Evolutionary conservation across 2,797 vertebrate species (phyloP).

Genomic region (Betta splendens): DNA sequence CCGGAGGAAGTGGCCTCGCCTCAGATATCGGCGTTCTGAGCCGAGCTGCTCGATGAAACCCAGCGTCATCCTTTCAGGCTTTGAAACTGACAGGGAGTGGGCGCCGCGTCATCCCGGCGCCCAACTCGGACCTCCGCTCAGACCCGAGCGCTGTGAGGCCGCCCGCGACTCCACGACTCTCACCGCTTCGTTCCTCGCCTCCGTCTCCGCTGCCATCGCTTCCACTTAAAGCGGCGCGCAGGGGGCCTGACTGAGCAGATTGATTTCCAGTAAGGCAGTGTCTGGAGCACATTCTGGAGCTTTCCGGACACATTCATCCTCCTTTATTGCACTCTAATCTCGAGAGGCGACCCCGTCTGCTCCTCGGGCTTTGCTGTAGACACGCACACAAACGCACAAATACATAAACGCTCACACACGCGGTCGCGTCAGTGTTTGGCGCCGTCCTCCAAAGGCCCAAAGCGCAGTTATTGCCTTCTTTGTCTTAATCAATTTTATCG

Average conservation of each 20-base stretch:
- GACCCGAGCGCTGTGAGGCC: conserved; percentile 43
- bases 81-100: conserved; percentile 60
- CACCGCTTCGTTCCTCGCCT: conserved; percentile 50
- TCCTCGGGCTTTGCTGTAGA: conserved; percentile 63
- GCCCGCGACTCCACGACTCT: conserved; percentile 38
- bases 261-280: conserved; percentile 78
- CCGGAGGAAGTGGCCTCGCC: conserved; percentile 41
- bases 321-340: conserved; percentile 79
- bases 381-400: conserved; percentile 34
- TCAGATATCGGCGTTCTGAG: conserved; percentile 61
- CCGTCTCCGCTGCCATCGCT: conserved; percentile 62
- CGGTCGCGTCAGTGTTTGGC: conserved; percentile 43
- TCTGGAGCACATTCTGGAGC: conserved; percentile 69
- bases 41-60: conserved; percentile 49
- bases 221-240: conserved; percentile 68
- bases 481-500: conserved; percentile 60
- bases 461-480: conserved; percentile 57
- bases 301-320: conserved; percentile 73
- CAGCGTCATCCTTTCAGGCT: conserved; percentile 46
- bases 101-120: conserved; percentile 26
- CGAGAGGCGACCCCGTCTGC: conserved; percentile 62
- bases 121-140: conserved; percentile 51
- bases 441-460: conserved; percentile 43
- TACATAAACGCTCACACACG: conserved; percentile 39
- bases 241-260: conserved; percentile 68